Base-by-base conservation (phyloP, 2,797 vertebrate species). In the Acanthornis magna region DNA sequence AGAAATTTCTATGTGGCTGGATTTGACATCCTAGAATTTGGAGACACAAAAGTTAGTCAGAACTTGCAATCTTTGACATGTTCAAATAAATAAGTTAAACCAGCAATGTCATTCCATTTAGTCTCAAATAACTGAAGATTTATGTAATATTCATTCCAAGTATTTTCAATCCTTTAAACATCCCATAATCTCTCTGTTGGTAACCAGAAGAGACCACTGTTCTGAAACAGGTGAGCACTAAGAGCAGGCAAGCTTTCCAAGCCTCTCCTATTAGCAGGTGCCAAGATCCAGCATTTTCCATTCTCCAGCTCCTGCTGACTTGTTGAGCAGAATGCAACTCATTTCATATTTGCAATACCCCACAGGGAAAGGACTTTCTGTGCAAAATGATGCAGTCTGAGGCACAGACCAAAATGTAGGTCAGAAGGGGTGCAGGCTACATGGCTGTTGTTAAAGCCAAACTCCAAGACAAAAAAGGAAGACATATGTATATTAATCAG, bases 41-140 rank as follows among this genome's bases (percentile, higher is more conserved):
- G 42, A 76, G 43, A 48, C 27, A 30, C 1, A 30, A 30, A 77
- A 71, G 7, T 61, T n/a, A 55, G 21, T 21, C 34, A 82, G 34
- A 75, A 38, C 1, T 4, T 1, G 0, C 29, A 70, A 42, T 18
- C 6, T 42, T 53, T 5, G 5, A 17, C 15, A 30, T 22, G 5
- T 74, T 65, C 88, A 26, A 54, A 67, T 18, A 73, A 43, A 73
- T 60, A 74, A 63, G 29, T 19, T 32, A 63, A 63, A 43, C 17
- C 42, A 82, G 15, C 9, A 43, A 4, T 60, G 8, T 62, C 2
- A 43, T 57, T 86, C 68, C 5, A 54, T 72, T 79, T 62, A 51
- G 19, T 61, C 38, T 78, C 47, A 58, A 51, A 66, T 12, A 62
- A 43, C 2, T 16, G 18, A 68, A 71, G 12, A 27, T 60, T 61